A percentile compares a stretch with the other conserved stretches of the same genome.
These are phyloP conservation scores for Kryptolebias ocellatus DNA, from an alignment of 2,797 vertebrate species.

Conservation along the genomic window DNA sequence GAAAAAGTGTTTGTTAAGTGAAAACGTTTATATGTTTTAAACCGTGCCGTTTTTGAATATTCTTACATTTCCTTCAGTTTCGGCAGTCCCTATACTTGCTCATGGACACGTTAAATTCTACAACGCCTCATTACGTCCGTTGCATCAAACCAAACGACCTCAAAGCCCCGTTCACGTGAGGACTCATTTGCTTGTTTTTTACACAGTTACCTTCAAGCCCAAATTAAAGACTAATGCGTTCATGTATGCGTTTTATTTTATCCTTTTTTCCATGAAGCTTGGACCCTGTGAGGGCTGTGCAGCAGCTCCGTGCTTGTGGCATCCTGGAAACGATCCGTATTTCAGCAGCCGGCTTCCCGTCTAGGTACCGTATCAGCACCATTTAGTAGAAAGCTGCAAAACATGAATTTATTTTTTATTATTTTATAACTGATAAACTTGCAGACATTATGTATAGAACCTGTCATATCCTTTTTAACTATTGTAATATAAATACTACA, in stretches of 20 bases:
- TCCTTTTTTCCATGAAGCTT: slow-evolving; percentile 77
- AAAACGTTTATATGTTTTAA: not conserved
- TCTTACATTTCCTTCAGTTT: slow-evolving; percentile 80
- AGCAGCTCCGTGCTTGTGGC: slow-evolving; percentile 95
- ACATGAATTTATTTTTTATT: not conserved
- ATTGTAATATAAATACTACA: slow-evolving; percentile 58
- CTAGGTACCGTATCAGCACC: slow-evolving; percentile 81
- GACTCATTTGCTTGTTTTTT: not conserved
- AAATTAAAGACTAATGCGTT: not conserved
- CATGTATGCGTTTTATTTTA: not conserved
- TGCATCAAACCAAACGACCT: slow-evolving; percentile 97
- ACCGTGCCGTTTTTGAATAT: not conserved
- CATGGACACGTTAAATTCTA: slow-evolving; percentile 96
- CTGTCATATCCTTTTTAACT: not conserved
- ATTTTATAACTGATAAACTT: too few species aligned
- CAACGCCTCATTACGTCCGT: slow-evolving; percentile 96
- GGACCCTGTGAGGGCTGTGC: slow-evolving; percentile 91
- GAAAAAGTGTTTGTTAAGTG: too few species aligned
- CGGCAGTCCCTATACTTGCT: slow-evolving; percentile 94
- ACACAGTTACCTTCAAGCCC: not conserved
- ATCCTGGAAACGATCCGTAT: slow-evolving; percentile 97
- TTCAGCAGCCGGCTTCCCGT: slow-evolving; percentile 97
- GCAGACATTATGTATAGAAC: too few species aligned
- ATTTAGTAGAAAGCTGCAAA: not conserved
- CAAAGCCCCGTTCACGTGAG: slow-evolving; percentile 92